Conservation (phyloP, 2,113 vertebrate species). For the Acrocephalus arundinaceus region DNA sequence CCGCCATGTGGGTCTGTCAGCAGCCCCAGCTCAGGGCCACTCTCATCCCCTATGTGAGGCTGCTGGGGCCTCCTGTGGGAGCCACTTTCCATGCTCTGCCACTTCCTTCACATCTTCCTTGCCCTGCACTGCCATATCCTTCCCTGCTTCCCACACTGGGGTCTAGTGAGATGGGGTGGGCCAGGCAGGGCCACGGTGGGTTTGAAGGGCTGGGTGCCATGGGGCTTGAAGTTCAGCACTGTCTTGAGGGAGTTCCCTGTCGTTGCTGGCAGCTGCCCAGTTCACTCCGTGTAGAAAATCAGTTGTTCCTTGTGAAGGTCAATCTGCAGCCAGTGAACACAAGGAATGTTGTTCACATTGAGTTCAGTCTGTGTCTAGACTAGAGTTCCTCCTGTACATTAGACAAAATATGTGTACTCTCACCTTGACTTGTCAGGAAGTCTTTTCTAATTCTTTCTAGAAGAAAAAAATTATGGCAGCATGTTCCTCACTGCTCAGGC, state of each 20-base stretch:
- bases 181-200: fast-evolving
- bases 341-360: neutral
- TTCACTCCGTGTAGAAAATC: neutral
- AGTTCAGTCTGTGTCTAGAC: neutral
- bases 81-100: neutral
- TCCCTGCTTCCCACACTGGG: fast-evolving
- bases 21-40: fast-evolving
- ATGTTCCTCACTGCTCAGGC: neutral
- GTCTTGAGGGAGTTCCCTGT: neutral
- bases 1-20: neutral
- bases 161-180: neutral
- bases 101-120: neutral
- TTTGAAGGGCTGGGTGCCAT: fast-evolving
- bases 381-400: neutral
- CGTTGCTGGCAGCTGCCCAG: neutral
- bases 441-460: neutral
- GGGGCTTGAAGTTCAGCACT: neutral
- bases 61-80: fast-evolving
- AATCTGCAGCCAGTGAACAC: neutral
- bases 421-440: neutral
- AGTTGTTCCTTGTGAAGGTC: neutral
- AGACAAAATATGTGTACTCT: neutral
- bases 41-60: fast-evolving
- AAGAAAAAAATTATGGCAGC: neutral
- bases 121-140: fast-evolving